phyloP scores from a whole-genome alignment of 2,888 invertebrate species.

The Cylloceria caligata region DNA sequence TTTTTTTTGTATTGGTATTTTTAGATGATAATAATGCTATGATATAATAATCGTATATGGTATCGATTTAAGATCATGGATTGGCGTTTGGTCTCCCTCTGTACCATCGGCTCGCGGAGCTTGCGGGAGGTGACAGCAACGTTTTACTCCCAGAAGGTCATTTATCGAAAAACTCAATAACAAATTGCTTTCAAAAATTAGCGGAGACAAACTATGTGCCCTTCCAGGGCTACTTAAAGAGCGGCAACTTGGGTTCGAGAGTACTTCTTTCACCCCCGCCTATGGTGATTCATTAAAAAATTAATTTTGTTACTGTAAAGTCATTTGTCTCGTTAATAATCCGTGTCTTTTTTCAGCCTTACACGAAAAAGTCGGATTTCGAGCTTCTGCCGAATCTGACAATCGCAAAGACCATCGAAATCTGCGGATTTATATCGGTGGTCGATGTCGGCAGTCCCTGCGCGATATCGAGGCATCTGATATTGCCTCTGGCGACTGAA shows the following conservation, averaged over 20 bases:
- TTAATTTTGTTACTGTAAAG: neutral
- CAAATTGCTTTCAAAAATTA: slow-evolving; percentile 86
- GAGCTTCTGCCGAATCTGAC: slow-evolving; percentile 86
- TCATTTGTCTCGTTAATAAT: no score
- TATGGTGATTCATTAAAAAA: slow-evolving; percentile 84
- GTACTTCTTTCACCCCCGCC: slow-evolving; percentile 92
- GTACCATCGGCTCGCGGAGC: slow-evolving; percentile 93
- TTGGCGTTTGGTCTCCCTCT: slow-evolving; percentile 87
- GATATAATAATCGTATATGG: neutral
- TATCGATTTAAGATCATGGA: slow-evolving; percentile 75
- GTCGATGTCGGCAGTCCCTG: slow-evolving; percentile 96
- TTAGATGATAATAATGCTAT: neutral
- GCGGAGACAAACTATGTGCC: slow-evolving; percentile 91
- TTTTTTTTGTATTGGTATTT: no score
- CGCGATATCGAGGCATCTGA: slow-evolving; percentile 94
- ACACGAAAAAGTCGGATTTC: slow-evolving; percentile 88
- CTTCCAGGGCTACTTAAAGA: slow-evolving; percentile 90
- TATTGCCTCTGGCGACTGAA: slow-evolving; percentile 90
- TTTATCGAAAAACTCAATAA: slow-evolving; percentile 83
- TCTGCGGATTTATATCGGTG: slow-evolving; percentile 95
- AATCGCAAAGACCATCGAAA: slow-evolving; percentile 91
- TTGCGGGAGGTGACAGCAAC: slow-evolving; percentile 89
- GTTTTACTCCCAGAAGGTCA: slow-evolving; percentile 87
- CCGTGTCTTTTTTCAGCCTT: slow-evolving; percentile 86
- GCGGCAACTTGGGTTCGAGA: slow-evolving; percentile 91